Conservation (phyloP, 2,888 invertebrate species). For the Ephialtes manifestator region DNA sequence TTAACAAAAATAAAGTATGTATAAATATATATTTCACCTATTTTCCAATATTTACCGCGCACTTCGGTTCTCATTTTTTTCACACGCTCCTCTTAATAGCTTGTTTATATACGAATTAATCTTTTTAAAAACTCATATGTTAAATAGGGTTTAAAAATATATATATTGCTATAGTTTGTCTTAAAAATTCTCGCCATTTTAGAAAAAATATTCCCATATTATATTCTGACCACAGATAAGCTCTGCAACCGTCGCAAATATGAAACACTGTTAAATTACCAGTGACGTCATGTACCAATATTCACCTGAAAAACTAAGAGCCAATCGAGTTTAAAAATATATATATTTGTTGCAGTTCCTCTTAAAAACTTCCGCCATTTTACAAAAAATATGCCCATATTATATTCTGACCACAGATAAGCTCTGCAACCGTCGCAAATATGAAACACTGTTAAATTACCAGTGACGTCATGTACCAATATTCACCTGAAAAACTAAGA, state of each 20-base stretch:
- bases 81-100: no score
- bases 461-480: not conserved
- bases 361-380: not conserved
- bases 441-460: not conserved
- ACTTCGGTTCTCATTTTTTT: no score
- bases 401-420: not conserved
- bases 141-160: no score
- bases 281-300: not conserved
- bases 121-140: no score
- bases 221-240: not conserved
- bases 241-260: not conserved
- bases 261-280: not conserved
- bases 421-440: not conserved
- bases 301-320: not conserved
- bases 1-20: no score
- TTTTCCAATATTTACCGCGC: no score
- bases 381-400: not conserved
- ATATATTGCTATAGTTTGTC: no score
- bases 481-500: not conserved
- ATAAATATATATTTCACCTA: no score
- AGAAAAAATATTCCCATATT: not conserved
- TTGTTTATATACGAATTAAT: no score
- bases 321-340: constrained; percentile 4
- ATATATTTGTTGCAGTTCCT: no score
- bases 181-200: not conserved